Percentiles rank a stretch among this genome's conserved stretches.
Evolutionary conservation across 2,888 invertebrate species (phyloP).

Genomic region (Sinelater perroti): DNA sequence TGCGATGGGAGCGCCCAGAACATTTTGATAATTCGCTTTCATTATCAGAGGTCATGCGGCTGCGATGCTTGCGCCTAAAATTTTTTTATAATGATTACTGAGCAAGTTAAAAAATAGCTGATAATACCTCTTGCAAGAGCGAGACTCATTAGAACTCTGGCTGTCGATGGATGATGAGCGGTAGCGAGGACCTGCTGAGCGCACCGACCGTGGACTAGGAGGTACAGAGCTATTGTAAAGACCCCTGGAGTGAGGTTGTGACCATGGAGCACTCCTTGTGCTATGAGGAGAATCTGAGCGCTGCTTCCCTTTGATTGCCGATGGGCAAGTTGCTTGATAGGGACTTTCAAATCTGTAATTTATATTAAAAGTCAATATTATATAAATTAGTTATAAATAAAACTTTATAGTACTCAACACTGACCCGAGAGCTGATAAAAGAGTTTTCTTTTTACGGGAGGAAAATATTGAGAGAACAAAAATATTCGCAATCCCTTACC

Average conservation of each 20-base stretch:
- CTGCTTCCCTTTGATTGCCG: constrained; percentile 57
- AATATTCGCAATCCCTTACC: too few relatives aligned
- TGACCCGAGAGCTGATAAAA: too few relatives aligned
- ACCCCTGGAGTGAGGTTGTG: constrained; percentile 75
- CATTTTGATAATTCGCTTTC: constrained; percentile 90
- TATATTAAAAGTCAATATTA: not conserved
- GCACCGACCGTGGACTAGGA: constrained; percentile 83
- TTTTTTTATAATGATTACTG: too few relatives aligned
- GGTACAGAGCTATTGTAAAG: constrained; percentile 67
- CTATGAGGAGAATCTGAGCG: constrained; percentile 79
- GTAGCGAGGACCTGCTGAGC: constrained; percentile 72
- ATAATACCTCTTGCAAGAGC: constrained; percentile 79
- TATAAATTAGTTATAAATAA: not conserved
- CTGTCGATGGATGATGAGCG: constrained; percentile 87
- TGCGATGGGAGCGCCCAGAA: constrained; percentile 81
- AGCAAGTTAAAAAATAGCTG: constrained; percentile 13
- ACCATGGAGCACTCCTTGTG: constrained; percentile 84
- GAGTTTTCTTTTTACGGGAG: too few relatives aligned
- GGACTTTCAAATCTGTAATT: constrained; percentile 63
- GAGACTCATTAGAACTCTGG: constrained; percentile 87
- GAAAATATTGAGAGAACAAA: too few relatives aligned
- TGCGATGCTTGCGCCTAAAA: constrained; percentile 75
- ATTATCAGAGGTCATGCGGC: constrained; percentile 85
- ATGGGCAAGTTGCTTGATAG: constrained; percentile 64
- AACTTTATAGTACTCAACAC: too few relatives aligned